Percentiles rank a stretch among this genome's conserved stretches.
phyloP scores from a whole-genome alignment of 2,888 invertebrate genomes.

The Gerosis bhagava region DNA sequence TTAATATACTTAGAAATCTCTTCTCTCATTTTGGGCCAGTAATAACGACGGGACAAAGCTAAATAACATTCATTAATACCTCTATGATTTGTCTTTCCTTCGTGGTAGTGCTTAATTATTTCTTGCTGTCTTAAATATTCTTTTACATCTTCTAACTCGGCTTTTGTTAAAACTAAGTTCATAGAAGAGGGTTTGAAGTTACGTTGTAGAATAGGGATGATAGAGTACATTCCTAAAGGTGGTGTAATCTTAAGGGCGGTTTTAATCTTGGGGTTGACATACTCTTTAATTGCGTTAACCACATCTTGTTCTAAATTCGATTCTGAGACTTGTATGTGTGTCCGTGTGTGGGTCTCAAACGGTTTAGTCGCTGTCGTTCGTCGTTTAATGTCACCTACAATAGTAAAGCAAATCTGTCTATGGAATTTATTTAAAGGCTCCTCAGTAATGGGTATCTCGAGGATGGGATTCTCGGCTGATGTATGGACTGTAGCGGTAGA shows the following conservation, averaged over 20 bases:
- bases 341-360: neutral
- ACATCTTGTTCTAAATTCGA: conserved; percentile 27
- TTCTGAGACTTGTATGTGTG: neutral
- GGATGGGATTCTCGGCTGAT: too few species aligned
- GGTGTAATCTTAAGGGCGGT: too few species aligned
- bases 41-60: conserved; percentile 5
- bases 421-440: neutral
- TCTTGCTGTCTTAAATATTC: conserved; percentile 18
- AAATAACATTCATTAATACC: conserved; percentile 22
- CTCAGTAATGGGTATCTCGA: neutral
- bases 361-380: neutral
- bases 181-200: conserved; percentile 3
- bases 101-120: conserved; percentile 8
- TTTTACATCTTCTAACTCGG: neutral
- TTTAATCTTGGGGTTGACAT: conserved; percentile 16
- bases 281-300: conserved; percentile 18
- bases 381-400: neutral
- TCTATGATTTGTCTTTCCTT: conserved; percentile 22
- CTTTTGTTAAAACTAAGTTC: conserved; percentile 5
- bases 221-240: neutral
- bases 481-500: too few species aligned
- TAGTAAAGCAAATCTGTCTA: neutral
- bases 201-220: conserved; percentile 11
- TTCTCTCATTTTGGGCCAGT: conserved; percentile 2
- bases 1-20: neutral